Percentiles rank a stretch among this genome's conserved stretches.
Evolutionary conservation across 2,888 invertebrate genomes (phyloP).

Genomic region (Physocephala rufipes): DNA sequence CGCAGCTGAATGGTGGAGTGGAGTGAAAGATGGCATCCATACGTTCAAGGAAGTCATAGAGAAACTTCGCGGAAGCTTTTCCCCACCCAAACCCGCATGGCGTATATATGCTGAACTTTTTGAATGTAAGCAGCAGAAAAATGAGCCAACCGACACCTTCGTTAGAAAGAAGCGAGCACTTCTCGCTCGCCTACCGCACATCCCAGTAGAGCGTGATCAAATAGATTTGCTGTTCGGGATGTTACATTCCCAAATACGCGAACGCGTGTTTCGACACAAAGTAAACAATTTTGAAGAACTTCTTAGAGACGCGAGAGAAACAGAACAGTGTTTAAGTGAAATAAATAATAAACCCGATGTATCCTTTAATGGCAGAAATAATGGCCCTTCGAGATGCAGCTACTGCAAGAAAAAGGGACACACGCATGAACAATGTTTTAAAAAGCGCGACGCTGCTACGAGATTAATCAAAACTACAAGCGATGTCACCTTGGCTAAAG

Average conservation of each 20-base stretch:
- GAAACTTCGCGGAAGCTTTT: constrained; percentile 39
- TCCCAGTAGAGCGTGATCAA: constrained; percentile 30
- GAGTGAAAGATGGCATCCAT: not conserved
- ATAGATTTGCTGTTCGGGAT: constrained; percentile 38
- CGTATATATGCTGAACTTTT: constrained; percentile 42
- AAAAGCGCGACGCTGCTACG: constrained; percentile 1
- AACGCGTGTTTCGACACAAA: constrained; percentile 6
- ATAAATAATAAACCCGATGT: not conserved
- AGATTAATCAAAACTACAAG: too few relatives aligned
- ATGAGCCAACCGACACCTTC: constrained; percentile 40
- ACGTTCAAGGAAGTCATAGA: constrained; percentile 35
- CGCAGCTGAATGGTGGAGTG: not conserved
- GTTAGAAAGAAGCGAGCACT: constrained; percentile 40
- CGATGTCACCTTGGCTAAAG: too few relatives aligned
- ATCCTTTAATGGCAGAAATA: not conserved
- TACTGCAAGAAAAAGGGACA: not conserved
- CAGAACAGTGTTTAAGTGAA: not conserved
- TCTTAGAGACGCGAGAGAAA: not conserved
- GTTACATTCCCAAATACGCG: constrained; percentile 34
- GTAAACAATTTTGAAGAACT: constrained; percentile 4
- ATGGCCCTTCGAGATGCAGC: not conserved
- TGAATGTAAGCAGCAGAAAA: constrained; percentile 40
- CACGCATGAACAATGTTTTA: constrained; percentile 10
- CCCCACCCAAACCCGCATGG: constrained; percentile 43
- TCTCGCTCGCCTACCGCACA: constrained; percentile 23